Evolutionary conservation across 2,113 vertebrate species (phyloP).

Genomic region (Zingel zingel): DNA sequence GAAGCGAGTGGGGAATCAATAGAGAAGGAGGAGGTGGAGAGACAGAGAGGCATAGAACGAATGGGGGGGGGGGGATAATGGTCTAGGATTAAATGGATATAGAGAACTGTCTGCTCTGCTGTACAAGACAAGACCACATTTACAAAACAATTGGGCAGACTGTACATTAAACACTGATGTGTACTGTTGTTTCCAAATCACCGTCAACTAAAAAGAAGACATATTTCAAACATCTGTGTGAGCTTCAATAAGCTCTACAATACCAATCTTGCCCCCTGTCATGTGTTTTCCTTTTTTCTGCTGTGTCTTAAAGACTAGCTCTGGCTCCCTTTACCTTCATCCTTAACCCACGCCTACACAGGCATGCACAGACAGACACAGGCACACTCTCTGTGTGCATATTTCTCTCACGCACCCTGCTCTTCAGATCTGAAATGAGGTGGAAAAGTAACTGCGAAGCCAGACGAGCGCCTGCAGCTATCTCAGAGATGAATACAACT

Average conservation of each 20-base stretch:
- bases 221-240: slow-evolving; percentile 33
- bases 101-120: slow-evolving; percentile 54
- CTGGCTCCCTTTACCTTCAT: slow-evolving; percentile 42
- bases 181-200: slow-evolving; percentile 51
- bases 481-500: slow-evolving; percentile 67
- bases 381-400: not conserved
- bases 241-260: slow-evolving; percentile 15
- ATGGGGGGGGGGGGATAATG: slow-evolving; percentile 53
- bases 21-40: slow-evolving; percentile 13
- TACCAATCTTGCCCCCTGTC: slow-evolving; percentile 18
- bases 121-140: slow-evolving; percentile 54
- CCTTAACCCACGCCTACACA: slow-evolving; percentile 30
- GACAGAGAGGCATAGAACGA: slow-evolving; percentile 5
- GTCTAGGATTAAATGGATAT: slow-evolving; percentile 68
- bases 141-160: slow-evolving; percentile 61
- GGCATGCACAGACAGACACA: slow-evolving; percentile 21
- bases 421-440: slow-evolving; percentile 75
- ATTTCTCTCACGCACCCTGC: slow-evolving; percentile 11
- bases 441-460: slow-evolving; percentile 68
- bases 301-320: slow-evolving; percentile 41
- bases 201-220: slow-evolving; percentile 43
- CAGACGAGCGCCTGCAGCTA: slow-evolving; percentile 66
- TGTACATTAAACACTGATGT: slow-evolving; percentile 30
- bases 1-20: slow-evolving; percentile 42
- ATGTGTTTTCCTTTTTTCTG: slow-evolving; percentile 32